A percentile compares a stretch with the other conserved stretches of the same genome.
These are phyloP conservation scores for Rhodophaea formosa DNA, from an alignment of 2,888 invertebrate species.

Conservation along the genomic window DNA sequence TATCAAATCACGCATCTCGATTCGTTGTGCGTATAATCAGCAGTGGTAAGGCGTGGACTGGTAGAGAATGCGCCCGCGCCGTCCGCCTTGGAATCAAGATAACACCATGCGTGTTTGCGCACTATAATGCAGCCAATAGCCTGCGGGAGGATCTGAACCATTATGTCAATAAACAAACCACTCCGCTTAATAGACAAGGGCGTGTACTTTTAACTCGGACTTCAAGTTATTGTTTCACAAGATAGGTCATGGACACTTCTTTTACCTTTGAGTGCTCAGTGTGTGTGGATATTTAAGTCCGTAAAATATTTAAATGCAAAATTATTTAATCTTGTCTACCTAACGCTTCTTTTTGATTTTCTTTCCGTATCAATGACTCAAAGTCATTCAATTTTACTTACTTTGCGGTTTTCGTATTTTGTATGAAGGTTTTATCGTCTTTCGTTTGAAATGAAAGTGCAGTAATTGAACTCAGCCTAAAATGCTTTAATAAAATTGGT, in stretches of 20 bases:
- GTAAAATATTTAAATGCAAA: too few relatives aligned
- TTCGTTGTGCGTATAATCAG: constrained; percentile 6
- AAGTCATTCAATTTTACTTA: too few relatives aligned
- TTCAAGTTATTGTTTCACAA: constrained; percentile 20
- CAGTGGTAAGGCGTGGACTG: constrained; percentile 44
- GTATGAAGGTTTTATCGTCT: too few relatives aligned
- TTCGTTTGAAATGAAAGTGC: too few relatives aligned
- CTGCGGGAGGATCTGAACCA: constrained; percentile 48
- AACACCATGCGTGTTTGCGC: constrained; percentile 53
- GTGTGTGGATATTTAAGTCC: too few relatives aligned
- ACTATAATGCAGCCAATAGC: constrained; percentile 44
- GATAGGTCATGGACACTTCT: not conserved
- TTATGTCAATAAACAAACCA: constrained; percentile 55
- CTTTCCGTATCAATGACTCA: too few relatives aligned
- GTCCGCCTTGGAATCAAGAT: constrained; percentile 48
- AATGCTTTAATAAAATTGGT: too few relatives aligned
- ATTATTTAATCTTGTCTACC: too few relatives aligned
- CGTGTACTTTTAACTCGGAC: constrained; percentile 34
- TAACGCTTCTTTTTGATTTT: too few relatives aligned
- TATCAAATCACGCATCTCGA: constrained; percentile 1
- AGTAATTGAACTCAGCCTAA: too few relatives aligned
- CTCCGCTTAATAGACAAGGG: constrained; percentile 51
- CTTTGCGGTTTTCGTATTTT: too few relatives aligned
- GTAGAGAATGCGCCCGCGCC: constrained; percentile 37
- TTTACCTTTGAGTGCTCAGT: not conserved